phyloP scores from a whole-genome alignment of 2,113 vertebrate genomes.

The Nesogale talazaci region DNA sequence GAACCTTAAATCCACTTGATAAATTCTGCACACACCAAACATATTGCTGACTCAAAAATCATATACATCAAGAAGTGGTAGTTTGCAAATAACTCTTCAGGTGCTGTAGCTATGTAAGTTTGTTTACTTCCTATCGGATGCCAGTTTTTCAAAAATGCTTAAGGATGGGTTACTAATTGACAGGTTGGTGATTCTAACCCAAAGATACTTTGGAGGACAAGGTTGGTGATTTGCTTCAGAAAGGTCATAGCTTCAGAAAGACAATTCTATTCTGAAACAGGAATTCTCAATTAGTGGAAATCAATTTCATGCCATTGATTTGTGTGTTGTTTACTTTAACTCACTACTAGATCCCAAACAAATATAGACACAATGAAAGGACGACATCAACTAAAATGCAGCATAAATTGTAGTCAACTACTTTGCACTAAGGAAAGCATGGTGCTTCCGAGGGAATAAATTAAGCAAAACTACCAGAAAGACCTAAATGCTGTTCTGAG shows the following conservation, averaged over 20 bases:
- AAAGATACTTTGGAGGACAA: neutral
- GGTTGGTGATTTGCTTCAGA: neutral
- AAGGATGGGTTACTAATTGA: neutral
- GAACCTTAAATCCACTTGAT: neutral
- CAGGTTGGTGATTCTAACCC: neutral
- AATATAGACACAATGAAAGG: neutral
- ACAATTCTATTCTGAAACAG: neutral
- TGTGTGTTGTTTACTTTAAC: neutral
- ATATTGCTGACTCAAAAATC: neutral
- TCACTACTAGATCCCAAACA: neutral
- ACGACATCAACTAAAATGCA: neutral
- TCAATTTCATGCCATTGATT: neutral
- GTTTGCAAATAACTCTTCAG: neutral
- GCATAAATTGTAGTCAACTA: neutral
- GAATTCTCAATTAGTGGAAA: neutral
- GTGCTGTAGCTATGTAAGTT: neutral
- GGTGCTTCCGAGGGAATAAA: neutral
- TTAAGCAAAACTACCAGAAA: neutral
- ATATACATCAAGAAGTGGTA: neutral
- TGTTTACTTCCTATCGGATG: neutral
- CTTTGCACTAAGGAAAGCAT: neutral
- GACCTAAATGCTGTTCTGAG: neutral
- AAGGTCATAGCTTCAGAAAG: neutral
- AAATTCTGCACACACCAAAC: neutral
- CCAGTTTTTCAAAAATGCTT: neutral